Evolutionary conservation across 2,888 invertebrate species (phyloP).

Genomic region (Platynereis dumerilii): DNA sequence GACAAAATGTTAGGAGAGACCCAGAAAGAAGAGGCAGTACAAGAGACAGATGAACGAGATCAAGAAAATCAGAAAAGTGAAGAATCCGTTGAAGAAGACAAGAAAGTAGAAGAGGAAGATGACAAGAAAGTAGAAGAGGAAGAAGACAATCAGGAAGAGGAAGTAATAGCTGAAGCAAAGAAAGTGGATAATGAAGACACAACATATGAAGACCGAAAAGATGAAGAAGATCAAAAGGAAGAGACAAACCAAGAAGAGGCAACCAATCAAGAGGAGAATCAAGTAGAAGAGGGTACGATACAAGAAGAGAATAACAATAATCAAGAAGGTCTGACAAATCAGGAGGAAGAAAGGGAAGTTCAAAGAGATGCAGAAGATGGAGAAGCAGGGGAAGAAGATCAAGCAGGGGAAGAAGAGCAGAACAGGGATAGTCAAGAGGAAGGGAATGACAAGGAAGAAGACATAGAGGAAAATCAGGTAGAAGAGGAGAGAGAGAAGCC

Average conservation of each 20-base stretch:
- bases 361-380: not conserved
- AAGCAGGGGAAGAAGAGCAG: not conserved
- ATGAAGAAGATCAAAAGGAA: not conserved
- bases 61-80: too few relatives aligned
- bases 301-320: not conserved
- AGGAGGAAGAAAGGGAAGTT: not conserved
- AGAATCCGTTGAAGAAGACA: too few relatives aligned
- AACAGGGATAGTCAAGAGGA: not conserved
- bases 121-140: too few relatives aligned
- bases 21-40: too few relatives aligned
- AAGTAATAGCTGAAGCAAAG: too few relatives aligned
- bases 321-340: not conserved
- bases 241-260: not conserved
- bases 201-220: too few relatives aligned
- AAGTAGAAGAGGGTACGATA: not conserved
- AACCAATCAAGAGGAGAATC: not conserved
- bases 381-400: slow-evolving; percentile 3
- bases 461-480: not conserved
- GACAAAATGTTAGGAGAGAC: too few relatives aligned
- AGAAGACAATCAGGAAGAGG: too few relatives aligned
- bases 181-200: too few relatives aligned
- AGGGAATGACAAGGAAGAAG: not conserved
- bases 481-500: not conserved
- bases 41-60: too few relatives aligned
- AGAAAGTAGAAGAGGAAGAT: too few relatives aligned